Evolutionary conservation across 2,113 vertebrate species (phyloP), one percentile per base, ranked within the genome.

Genomic region (Dolichotis patagonum): DNA sequence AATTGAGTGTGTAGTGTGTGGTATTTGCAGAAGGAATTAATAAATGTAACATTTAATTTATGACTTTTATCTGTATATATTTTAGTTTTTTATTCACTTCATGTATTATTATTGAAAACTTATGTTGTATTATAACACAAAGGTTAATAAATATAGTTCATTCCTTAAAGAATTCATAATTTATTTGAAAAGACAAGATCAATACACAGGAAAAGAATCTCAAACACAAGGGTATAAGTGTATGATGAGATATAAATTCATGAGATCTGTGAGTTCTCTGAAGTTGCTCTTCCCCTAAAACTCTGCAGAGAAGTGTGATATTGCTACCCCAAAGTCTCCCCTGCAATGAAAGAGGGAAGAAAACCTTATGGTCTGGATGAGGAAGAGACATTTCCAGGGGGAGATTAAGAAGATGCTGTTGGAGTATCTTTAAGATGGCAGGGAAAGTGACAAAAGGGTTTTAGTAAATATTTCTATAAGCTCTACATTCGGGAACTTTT

Each of bases 21-120:
- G 56, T 94, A 86, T 96, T 97, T 96, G n/a, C 65, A 95, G 95
- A 90, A 71, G 90, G 30, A 97, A 96, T 90, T 88, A 96, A 95
- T 91, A 52, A 96, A 95, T 56, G 24, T 67, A 87, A 96, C 86
- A 80, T 86, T 95, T 88, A 96, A 88, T 78, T 63, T 95, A 92
- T 92, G 84, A 80, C 67, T 93, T 97, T 86, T 78, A 80, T 82
- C 67, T 62, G 20, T 86, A 93, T 82, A 71, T 89, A 84, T 91
- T 96, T 94, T 90, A 92, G 87, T 54, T 82, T 91, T 93, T 73
- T 54, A 93, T 67, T 94, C 71, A 90, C 86, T 94, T 63, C 46
- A 81, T 75, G 91, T 73, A 85, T 60, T 88, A 2, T 88, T 88
- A 91, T 69, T 91, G 73, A 94, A 71, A 94, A 85, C 12, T 49